phyloP scores from a whole-genome alignment of 2,888 invertebrate species.

The Eumerus sabulonum region DNA sequence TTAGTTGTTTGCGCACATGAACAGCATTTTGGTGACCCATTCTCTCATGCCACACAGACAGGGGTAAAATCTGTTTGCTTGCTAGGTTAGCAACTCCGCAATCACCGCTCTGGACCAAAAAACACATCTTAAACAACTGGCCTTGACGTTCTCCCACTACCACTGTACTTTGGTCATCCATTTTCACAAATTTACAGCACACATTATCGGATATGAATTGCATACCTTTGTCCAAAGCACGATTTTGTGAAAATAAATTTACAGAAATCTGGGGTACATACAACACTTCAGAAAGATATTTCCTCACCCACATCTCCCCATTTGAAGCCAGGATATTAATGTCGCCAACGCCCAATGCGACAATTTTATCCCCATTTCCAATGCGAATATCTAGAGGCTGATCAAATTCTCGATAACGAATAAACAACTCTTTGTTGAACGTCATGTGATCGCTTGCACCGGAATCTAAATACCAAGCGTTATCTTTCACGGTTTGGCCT shows the following conservation, averaged over 20 bases:
- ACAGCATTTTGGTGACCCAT: conserved; percentile 67
- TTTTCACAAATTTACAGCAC: not conserved
- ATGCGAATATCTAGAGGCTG: too few relatives aligned
- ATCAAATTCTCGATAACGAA: too few relatives aligned
- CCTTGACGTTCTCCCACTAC: conserved; percentile 7
- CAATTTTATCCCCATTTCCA: too few relatives aligned
- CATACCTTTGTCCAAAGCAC: conserved; percentile 59
- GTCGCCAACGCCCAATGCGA: too few relatives aligned
- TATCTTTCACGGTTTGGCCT: conserved; percentile 9
- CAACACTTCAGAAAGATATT: conserved; percentile 67
- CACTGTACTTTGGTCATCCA: not conserved
- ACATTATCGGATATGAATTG: conserved; percentile 16
- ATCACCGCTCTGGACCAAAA: not conserved
- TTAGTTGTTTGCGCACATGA: conserved; percentile 63
- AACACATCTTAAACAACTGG: conserved; percentile 16
- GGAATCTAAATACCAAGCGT: too few relatives aligned
- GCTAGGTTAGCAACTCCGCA: not conserved
- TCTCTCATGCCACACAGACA: conserved; percentile 69
- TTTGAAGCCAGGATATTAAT: too few relatives aligned
- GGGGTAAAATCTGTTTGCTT: not conserved
- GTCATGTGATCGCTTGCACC: too few relatives aligned
- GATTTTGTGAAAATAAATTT: conserved; percentile 17
- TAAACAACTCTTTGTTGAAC: too few relatives aligned
- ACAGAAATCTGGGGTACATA: conserved; percentile 1
- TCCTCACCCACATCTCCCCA: too few relatives aligned